Base-by-base conservation (phyloP, 2,113 vertebrate genomes). In the Ptilonorhynchus violaceus region DNA sequence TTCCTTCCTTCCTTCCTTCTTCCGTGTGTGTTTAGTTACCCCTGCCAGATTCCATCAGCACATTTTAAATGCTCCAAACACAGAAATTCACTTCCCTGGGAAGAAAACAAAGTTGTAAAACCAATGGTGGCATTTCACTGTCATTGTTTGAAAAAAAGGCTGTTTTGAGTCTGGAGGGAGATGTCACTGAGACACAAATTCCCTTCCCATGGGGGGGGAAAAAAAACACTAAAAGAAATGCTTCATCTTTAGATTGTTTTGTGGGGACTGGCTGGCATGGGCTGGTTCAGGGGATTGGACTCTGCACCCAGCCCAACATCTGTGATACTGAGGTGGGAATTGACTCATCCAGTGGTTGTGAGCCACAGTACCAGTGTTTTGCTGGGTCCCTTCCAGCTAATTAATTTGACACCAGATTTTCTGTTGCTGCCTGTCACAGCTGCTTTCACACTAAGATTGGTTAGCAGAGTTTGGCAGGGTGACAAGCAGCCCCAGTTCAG, bases 331-430 rank as follows among this genome's bases (percentile, higher is more conserved):
- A 70, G 64, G 42, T 62, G 84, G 56, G 89, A 69, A 66, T 23
- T 76, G 74, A 62, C 62, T 88, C 82, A 56, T 60, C n/a, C 70
- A 80, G 37, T 17, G 49, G 58, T 74, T 75, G 11, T 3, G 7
- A 78, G 64, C 30, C 22, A 13, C 47, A 16, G 42, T 27, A 47
- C 17, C 30, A 47, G 47, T 35, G 67, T 27, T 79, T 13, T 53
- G 46, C 75, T 93, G 81, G 94, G 53, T 93, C 70, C 31, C 77
- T 94, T 94, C 94, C 92, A 91, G 85, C 84, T 87, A 64, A 50
- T 77, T 58, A 28, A 52, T 87, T 78, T 60, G 76, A 72, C 3
- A 15, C 39, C 60, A 10, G 22, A 14, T 89, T 86, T 93, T 72
- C 69, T 68, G 42, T 50, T 4, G 10, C 72, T 89, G 72, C 42